phyloP scores from a whole-genome alignment of 2,797 vertebrate species.

The Notamacropus eugenii region DNA sequence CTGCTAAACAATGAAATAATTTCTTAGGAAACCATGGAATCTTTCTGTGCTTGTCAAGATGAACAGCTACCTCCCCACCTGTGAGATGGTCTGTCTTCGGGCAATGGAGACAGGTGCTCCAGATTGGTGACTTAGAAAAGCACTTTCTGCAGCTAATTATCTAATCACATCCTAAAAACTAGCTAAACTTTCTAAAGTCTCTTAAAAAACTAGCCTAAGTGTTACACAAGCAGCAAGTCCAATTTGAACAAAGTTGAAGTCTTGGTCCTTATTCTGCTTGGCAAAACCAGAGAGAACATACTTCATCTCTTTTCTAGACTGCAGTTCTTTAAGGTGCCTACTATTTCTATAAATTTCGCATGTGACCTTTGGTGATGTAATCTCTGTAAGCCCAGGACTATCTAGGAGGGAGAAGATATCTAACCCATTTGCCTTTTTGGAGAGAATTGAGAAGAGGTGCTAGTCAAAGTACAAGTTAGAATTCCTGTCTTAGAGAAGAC shows the following conservation, averaged over 20 bases:
- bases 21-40: not conserved
- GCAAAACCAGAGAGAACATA: not conserved
- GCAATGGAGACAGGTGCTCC: not conserved
- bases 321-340: not conserved
- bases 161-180: not conserved
- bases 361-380: not conserved
- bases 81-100: not conserved
- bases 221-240: constrained; percentile 31
- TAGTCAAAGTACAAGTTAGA: constrained; percentile 22
- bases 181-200: constrained; percentile 12
- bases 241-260: not conserved
- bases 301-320: not conserved
- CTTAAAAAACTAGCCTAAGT: not conserved
- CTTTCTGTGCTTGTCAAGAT: not conserved
- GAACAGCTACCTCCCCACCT: not conserved
- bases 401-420: fast-evolving
- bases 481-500: constrained; percentile 3
- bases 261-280: not conserved
- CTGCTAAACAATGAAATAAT: not conserved
- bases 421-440: not conserved
- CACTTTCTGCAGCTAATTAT: not conserved
- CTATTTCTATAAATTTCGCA: not conserved
- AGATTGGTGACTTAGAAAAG: not conserved
- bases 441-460: not conserved
- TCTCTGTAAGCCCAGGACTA: not conserved